phyloP scores from a whole-genome alignment of 2,113 vertebrate genomes.

The Nothobranchius kuhntae region DNA sequence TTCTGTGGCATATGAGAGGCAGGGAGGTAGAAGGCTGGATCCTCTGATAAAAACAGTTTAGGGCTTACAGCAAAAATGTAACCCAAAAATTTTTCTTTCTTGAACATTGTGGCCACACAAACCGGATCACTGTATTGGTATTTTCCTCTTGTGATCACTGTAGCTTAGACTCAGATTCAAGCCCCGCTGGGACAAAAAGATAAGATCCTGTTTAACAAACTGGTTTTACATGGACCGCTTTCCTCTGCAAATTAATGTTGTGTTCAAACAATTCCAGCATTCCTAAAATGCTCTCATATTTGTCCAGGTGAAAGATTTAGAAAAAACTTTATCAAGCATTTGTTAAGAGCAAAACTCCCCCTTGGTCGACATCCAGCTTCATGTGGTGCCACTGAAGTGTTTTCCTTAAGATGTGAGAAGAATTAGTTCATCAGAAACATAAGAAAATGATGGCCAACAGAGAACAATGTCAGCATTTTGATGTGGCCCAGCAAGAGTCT shows the following conservation, averaged over 20 bases:
- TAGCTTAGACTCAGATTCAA: no score
- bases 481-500: constrained; percentile 1
- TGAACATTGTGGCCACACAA: no score
- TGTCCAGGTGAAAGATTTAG: neutral
- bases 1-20: no score
- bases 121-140: no score
- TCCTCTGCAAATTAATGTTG: neutral
- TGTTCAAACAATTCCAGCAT: neutral
- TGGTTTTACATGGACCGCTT: no score
- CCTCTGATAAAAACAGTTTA: no score
- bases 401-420: neutral
- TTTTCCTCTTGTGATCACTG: no score
- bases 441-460: neutral
- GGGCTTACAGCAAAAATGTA: no score
- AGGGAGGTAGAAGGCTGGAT: no score
- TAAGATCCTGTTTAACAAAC: neutral
- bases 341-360: neutral
- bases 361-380: neutral
- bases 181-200: neutral
- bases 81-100: no score
- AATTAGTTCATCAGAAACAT: neutral
- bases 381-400: neutral
- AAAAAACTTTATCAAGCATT: neutral
- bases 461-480: constrained; percentile 1
- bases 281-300: neutral